Base-by-base conservation (phyloP, 2,113 vertebrate species). In the Etheostoma spectabile region DNA sequence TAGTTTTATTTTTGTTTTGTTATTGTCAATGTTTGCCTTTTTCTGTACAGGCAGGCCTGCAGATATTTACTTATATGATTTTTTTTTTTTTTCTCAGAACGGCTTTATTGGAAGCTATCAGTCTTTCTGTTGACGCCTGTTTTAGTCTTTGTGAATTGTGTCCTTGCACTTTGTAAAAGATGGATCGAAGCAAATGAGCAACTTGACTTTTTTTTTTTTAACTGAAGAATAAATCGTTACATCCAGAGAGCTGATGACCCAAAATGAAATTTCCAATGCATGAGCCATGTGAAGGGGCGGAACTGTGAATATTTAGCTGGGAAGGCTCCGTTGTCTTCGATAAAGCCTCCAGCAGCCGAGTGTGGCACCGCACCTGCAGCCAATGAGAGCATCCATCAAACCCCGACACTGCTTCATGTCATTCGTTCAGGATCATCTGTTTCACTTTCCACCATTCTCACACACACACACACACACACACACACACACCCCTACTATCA, bases 1-100 rank as follows among this genome's bases (percentile, higher is more conserved):
- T 4, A 30, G 30, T 48, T 88, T 87, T n/a, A 55, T 52, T 76
- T 35, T 35, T 35, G 1, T 8, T 77, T 84, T 73, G 51, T 81
- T 76, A 18, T 89, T 35, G 24, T 75, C 48, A 15, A 86, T 64
- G 18, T 91, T 91, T 91, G 84, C 79, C 75, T 90, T 92, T 90
- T 79, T 94, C 87, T 94, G 84, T 93, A 91, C 93, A 95, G 94
- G 95, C 95, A 94, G 94, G 95, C 93, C 95, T 96, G 95, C 91
- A 93, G 81, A 93, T 80, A 79, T 89, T 82, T 74, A 91, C 80
- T 91, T 89, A 94, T 94, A 87, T 87, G 63, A 71, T 56, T 76
- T 38, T 46, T 24, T 83, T 81, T 61, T 59, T 86, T 33, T 30
- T 76, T 81, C 83, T 68, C 53, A 55, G 77, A 79, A 74, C 35